Conservation (phyloP, 2,113 vertebrate genomes). For the Anser brachyrhynchus region DNA sequence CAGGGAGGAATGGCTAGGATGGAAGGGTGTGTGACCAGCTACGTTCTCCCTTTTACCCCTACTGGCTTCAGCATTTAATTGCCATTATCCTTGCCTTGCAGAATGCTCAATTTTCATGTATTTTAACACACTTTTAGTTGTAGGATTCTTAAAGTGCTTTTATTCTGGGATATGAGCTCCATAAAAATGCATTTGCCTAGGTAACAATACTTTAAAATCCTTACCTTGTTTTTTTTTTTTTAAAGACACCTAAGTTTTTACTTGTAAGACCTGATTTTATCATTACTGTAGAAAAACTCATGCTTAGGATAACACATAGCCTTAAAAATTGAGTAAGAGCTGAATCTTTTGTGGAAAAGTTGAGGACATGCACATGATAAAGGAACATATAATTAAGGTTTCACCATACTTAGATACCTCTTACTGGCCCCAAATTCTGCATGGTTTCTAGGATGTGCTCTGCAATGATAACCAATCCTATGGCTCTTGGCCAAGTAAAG, state of each 20-base stretch:
- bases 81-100: not conserved
- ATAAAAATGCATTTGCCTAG: constrained; percentile 1
- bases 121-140: not conserved
- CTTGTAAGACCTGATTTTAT: not conserved
- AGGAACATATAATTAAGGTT: not conserved
- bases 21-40: not conserved
- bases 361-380: not conserved
- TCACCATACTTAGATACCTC: not conserved
- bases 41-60: not conserved
- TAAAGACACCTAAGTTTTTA: not conserved
- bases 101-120: not conserved
- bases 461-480: not conserved
- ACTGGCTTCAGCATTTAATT: not conserved
- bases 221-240: not conserved
- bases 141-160: not conserved
- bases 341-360: not conserved
- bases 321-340: not conserved
- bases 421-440: not conserved
- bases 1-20: not conserved
- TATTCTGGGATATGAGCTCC: not conserved
- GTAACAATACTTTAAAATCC: not conserved
- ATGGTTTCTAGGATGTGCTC: not conserved
- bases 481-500: not conserved
- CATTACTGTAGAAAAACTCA: not conserved
- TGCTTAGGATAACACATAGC: not conserved